Evolutionary conservation across 2,797 vertebrate species (phyloP), one percentile per base, ranked within the genome.

Genomic region (Anguilla megastoma): DNA sequence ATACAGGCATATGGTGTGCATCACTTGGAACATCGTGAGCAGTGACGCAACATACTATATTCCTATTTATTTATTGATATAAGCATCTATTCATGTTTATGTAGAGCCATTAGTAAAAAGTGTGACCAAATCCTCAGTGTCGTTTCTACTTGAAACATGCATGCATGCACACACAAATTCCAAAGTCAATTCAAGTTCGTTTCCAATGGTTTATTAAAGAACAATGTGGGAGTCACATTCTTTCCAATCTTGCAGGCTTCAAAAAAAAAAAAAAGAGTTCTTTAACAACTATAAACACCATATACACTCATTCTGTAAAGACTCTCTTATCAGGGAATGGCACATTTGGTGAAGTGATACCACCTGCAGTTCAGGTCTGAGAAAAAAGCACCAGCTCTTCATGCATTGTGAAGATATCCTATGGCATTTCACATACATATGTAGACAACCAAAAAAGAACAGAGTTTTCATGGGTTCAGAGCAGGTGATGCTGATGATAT

Each of bases 261-360:
- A 36, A 36, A 36, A 36, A 36, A 36, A 36, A 36, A 36, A 74
- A 88, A 88, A 88, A 88, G 9, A 41, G 30, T 86, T 18, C 21
- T 56, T 24, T 86, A 48, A 86, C 36, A 86, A 88, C 82, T n/a
- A 86, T 9, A 88, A 86, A 54, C 54, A 82, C 52, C 50, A 71
- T 30, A 60, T 45, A 86, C 71, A 84, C 66, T 84, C 71, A 87
- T 85, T 87, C 63, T 71, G 45, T 87, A 86, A 89, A 52, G 79
- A 83, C 58, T 83, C 27, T 86, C 30, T 87, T 66, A 30, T 54
- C 21, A 74, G 58, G 83, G 84, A 89, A 89, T 87, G 86, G 86
- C 88, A 89, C 86, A 85, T 87, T 85, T 79, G 88, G 88, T 89
- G 66, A 89, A 85, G 41, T 63, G 52, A 87, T 87, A 85, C 80